Evolutionary conservation across 2,888 invertebrate species (phyloP).

Genomic region (Agrotis clavis): DNA sequence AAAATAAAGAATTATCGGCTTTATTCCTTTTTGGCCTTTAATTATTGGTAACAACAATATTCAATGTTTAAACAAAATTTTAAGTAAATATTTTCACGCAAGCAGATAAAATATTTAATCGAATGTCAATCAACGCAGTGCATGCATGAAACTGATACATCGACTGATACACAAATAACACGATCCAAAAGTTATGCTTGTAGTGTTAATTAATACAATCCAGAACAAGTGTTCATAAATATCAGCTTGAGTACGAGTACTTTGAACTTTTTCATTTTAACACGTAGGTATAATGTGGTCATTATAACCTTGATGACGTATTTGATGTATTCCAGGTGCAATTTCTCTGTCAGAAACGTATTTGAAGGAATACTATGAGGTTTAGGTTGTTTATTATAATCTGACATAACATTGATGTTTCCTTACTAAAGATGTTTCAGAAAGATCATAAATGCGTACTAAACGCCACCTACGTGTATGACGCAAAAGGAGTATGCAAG

Average conservation of each 20-base stretch:
- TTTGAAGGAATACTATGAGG: not conserved
- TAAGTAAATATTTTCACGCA: conserved; percentile 19
- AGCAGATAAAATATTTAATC: conserved; percentile 38
- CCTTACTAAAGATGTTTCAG: too few species aligned
- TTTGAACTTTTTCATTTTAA: conserved; percentile 2
- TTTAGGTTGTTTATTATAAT: not conserved
- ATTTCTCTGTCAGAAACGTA: not conserved
- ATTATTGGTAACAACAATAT: not conserved
- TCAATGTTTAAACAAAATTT: conserved; percentile 7
- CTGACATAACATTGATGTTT: not conserved
- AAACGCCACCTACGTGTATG: too few species aligned
- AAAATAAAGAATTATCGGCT: not conserved
- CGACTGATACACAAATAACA: conserved; percentile 29
- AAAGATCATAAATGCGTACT: too few species aligned
- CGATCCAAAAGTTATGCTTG: conserved; percentile 19
- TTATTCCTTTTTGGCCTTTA: not conserved
- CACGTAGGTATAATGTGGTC: not conserved
- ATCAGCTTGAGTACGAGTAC: conserved; percentile 4
- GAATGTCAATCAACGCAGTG: conserved; percentile 40
- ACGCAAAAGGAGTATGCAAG: too few species aligned
- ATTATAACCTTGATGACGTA: not conserved
- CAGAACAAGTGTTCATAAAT: conserved; percentile 31
- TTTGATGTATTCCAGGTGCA: not conserved
- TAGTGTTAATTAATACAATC: conserved; percentile 29
- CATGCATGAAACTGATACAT: conserved; percentile 45